A percentile compares a stretch with the other conserved stretches of the same genome.
Evolutionary conservation across 2,888 invertebrate species (phyloP).

Genomic region (Pocota personata): DNA sequence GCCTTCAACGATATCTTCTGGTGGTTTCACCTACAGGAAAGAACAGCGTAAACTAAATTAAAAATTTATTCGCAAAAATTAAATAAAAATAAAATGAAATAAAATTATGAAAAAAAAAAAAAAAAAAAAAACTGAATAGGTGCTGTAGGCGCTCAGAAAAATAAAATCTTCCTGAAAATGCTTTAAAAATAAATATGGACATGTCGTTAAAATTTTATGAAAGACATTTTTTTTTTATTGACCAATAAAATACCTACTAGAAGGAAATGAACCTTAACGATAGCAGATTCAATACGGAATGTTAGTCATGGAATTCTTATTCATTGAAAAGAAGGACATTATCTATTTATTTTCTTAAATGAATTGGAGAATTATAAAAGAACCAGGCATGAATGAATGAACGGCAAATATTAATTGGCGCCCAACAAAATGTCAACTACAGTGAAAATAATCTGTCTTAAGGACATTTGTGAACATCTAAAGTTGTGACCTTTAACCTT

Average conservation of each 20-base stretch:
- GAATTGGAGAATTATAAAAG: background rate
- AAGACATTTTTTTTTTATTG: background rate
- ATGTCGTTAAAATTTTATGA: background rate
- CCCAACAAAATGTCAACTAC: no score
- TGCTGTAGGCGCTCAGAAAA: background rate
- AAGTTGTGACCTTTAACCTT: no score
- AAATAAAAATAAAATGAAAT: conserved; percentile 18
- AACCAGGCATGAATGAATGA: no score
- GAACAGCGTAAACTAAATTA: conserved; percentile 37
- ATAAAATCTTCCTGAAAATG: background rate
- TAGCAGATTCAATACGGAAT: background rate
- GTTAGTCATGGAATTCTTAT: background rate
- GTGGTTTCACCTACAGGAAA: conserved; percentile 57
- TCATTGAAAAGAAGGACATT: background rate
- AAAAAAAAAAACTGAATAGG: background rate
- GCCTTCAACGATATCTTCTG: conserved; percentile 36
- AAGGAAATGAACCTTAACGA: background rate
- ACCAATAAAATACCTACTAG: background rate
- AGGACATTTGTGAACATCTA: no score
- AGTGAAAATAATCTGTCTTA: no score
- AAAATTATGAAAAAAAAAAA: background rate
- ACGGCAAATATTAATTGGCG: no score
- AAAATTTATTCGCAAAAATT: background rate
- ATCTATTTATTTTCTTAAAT: background rate
- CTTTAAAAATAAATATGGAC: background rate